Evolutionary conservation across 1,140 invertebrate genomes (phyloP).

Genomic region (Drosophila watanabei): DNA sequence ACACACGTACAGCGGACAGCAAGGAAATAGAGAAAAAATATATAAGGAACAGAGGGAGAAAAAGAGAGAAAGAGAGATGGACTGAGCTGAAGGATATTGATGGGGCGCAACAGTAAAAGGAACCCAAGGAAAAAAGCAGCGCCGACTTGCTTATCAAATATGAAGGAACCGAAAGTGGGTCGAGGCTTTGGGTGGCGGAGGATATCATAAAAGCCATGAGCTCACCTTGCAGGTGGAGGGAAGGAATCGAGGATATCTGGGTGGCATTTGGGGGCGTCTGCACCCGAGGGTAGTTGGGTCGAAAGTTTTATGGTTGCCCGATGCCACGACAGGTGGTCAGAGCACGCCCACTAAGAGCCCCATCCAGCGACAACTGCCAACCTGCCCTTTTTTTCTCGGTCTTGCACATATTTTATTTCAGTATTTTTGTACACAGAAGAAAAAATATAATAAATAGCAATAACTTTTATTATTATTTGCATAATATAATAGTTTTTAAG

Average conservation of each 20-base stretch:
- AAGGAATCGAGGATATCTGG: constrained; percentile 8
- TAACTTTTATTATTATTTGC: too few relatives aligned
- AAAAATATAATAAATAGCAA: not conserved
- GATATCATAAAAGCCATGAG: constrained; percentile 79
- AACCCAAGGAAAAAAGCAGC: constrained; percentile 42
- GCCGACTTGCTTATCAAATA: constrained; percentile 78
- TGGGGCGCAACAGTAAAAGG: constrained; percentile 74
- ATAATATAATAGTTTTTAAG: too few relatives aligned
- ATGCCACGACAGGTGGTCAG: constrained; percentile 67
- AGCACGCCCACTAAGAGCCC: constrained; percentile 43
- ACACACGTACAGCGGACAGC: constrained; percentile 18
- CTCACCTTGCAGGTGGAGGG: constrained; percentile 44
- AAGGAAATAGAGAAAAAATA: constrained; percentile 33
- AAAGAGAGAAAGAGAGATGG: constrained; percentile 11
- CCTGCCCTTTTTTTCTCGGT: constrained; percentile 29
- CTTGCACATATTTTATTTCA: constrained; percentile 49
- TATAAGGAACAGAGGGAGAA: not conserved
- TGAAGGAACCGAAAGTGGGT: constrained; percentile 78
- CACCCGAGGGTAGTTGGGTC: constrained; percentile 76
- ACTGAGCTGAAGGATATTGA: constrained; percentile 69
- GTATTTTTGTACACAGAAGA: constrained; percentile 3
- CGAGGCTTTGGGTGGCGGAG: constrained; percentile 42
- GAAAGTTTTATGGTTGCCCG: constrained; percentile 73
- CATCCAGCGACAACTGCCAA: constrained; percentile 2
- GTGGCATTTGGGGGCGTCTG: constrained; percentile 28